Evolutionary conservation across 2,797 vertebrate genomes (phyloP), one percentile per base, ranked within the genome.

Genomic region (Rhinogobio ventralis): DNA sequence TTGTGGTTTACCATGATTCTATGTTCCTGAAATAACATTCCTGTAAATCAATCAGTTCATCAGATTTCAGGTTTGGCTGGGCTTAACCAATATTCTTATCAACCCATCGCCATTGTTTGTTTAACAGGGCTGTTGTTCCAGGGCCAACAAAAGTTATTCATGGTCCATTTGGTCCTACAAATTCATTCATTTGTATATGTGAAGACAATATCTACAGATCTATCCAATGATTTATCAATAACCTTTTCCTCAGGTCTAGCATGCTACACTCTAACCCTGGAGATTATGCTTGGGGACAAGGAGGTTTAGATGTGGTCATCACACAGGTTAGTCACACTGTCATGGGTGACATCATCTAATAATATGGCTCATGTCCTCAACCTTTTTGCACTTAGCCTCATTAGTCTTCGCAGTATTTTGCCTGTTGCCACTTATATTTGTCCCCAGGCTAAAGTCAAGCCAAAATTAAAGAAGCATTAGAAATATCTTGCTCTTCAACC

Each of bases 201-300:
- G 25, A 42, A 39, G 17, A 14, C 19, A 13, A 7, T 39, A 66
- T 36, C 51, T 23, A 25, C 25, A 33, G 46, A 33, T 79, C 60
- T 53, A 51, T 73, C 5, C 25, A 49, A 28, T 71, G n/a, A 67
- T 53, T 30, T 80, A 45, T 46, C 11, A 11, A 42, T 42, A 55
- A 62, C 78, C 82, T 75, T n/a, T 0, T 17, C 82, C 69, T 72
- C 92, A 97, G 96, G 94, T 94, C 95, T 7, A 96, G 94, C 79
- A 96, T 97, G 95, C 90, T 99, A 92, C 94, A 98, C 87, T 97
- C 96, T 1, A 98, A 96, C 85, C 97, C 97, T 0, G 97, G 95
- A 81, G 97, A 99, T 88, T 99, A 99, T 1, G 97, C 96, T 0
- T 99, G 97, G 98, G 97, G 97, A 90, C 97, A 97, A 92, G 96